Evolutionary conservation across 2,888 invertebrate species (phyloP), one percentile per base, ranked within the genome.

Genomic region (Drosophila nr. fundita): DNA sequence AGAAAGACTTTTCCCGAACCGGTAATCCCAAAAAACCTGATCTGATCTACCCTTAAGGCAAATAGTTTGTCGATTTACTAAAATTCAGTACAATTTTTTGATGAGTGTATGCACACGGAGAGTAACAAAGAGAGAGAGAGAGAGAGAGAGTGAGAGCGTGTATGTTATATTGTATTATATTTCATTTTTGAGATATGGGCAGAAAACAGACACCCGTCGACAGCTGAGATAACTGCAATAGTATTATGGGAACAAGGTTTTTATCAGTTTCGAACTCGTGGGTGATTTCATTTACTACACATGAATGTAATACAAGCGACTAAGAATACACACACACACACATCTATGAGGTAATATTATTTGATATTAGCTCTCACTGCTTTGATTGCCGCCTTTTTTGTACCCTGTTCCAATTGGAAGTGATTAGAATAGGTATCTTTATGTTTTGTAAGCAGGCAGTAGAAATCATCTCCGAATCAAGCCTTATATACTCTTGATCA

Each of bases 81-180:
- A 7, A 7, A 24, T 4, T 0, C 7, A 15, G 24, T 8, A 24
- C 7, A 2, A 4, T 45, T 24, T 45, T 45, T 15, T 24, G 15
- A 15, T 2, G 21, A 45, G 45, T 45, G 45, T 45, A 48, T 10
- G 0, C 30, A 30, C 30, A 30, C 3, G 10, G 18, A 54, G 48
- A 40, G 48, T 42, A 24, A 50, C n/a, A 21, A 34, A 61, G 67
- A 27, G 18, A 52, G 48, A 40, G 52, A 48, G 24, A 48, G 24
- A 27, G 40, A 40, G 30, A 48, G 50, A 54, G 58, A 59, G 67
- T 34, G 55, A 59, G 42, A 36, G 60, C 34, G 63, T 48, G 50
- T 52, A 40, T 80, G 49, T 59, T 85, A 73, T 81, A 82, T 78
- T 87, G 73, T 82, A 87, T 88, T 88, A 75, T 85, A 88, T 88